These are phyloP conservation scores for Gerosis bhagava DNA, from an alignment of 2,888 invertebrate genomes.

Conservation along the genomic window DNA sequence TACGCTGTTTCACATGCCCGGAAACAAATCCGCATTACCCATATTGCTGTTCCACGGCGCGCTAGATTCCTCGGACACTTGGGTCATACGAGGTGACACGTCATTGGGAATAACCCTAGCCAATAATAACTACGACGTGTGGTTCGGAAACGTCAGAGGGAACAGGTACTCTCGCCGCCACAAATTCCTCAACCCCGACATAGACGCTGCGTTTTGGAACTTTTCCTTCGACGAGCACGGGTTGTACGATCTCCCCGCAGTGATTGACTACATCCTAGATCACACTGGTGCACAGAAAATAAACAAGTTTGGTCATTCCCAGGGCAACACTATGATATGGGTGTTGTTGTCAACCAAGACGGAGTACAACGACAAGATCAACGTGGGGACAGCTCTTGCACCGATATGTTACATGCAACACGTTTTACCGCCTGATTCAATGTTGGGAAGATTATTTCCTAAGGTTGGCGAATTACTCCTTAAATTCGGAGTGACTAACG, in stretches of 20 bases:
- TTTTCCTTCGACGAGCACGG: slow-evolving; percentile 87
- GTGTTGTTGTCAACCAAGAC: slow-evolving; percentile 72
- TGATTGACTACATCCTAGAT: slow-evolving; percentile 53
- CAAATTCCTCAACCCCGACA: slow-evolving; percentile 46
- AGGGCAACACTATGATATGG: slow-evolving; percentile 80
- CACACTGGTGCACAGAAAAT: slow-evolving; percentile 74
- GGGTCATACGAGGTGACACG: slow-evolving; percentile 39
- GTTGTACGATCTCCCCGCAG: slow-evolving; percentile 84
- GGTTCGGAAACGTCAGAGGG: slow-evolving; percentile 73
- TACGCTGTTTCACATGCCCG: too few species aligned
- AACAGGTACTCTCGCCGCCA: slow-evolving; percentile 82
- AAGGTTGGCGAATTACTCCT: not conserved
- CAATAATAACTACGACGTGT: slow-evolving; percentile 47
- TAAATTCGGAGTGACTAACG: not conserved
- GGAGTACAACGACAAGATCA: slow-evolving; percentile 79
- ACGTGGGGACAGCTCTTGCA: slow-evolving; percentile 74
- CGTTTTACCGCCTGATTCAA: slow-evolving; percentile 40
- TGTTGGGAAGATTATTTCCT: slow-evolving; percentile 43
- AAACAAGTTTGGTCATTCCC: slow-evolving; percentile 86
- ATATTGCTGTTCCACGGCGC: slow-evolving; percentile 43
- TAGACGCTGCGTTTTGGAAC: slow-evolving; percentile 63
- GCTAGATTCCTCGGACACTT: slow-evolving; percentile 41
- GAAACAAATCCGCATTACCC: slow-evolving; percentile 30
- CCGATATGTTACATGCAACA: slow-evolving; percentile 75
- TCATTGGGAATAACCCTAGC: slow-evolving; percentile 41